Evolutionary conservation across 2,797 vertebrate species (phyloP).

Genomic region (Cyclura pinguis): DNA sequence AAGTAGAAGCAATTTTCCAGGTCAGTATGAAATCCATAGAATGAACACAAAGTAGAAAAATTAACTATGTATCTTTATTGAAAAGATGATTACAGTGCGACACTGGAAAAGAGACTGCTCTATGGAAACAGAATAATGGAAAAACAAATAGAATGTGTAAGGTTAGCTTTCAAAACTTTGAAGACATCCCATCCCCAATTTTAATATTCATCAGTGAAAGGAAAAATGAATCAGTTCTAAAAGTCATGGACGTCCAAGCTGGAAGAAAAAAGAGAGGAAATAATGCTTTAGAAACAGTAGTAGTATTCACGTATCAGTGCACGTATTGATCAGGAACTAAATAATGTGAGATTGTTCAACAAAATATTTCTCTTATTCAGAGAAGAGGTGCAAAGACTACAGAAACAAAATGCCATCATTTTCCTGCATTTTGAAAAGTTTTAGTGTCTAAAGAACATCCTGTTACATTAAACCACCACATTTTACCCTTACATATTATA

Average conservation of each 20-base stretch:
- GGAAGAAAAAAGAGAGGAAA: not conserved
- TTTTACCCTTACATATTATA: not conserved
- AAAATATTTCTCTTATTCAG: not conserved
- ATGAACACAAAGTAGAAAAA: not conserved
- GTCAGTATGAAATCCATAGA: slow-evolving; percentile 12
- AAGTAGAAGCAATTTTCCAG: not conserved
- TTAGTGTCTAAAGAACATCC: not conserved
- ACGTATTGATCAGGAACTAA: not conserved
- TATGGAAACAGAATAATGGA: not conserved
- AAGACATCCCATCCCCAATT: not conserved
- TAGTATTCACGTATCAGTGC: not conserved
- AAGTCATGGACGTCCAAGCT: not conserved
- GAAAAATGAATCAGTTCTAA: not conserved
- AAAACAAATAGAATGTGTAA: not conserved
- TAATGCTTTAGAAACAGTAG: not conserved
- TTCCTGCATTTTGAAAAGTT: not conserved
- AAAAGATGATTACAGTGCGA: not conserved
- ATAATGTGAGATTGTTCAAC: not conserved
- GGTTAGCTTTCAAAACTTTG: not conserved
- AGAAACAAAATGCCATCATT: not conserved
- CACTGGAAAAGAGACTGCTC: not conserved
- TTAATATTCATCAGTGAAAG: not conserved
- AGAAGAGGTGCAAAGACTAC: not conserved
- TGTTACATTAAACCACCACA: not conserved
- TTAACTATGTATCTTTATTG: not conserved